These are phyloP conservation scores for Pseudoips prasinana DNA, from an alignment of 2,888 invertebrate genomes.

Conservation along the genomic window DNA sequence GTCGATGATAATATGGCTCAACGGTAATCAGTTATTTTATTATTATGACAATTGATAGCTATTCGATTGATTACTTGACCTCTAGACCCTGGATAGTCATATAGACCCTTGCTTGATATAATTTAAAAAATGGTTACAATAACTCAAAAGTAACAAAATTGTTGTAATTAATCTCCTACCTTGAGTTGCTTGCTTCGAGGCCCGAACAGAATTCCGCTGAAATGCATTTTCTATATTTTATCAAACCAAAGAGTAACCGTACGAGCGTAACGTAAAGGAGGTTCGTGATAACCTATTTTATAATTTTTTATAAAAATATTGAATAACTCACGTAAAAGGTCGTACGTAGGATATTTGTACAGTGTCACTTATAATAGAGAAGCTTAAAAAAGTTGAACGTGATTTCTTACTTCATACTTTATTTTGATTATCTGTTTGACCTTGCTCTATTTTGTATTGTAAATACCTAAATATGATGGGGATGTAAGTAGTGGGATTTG, in stretches of 20 bases:
- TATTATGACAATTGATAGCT: too few relatives aligned
- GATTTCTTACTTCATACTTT: constrained; percentile 12
- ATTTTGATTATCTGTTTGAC: constrained; percentile 25
- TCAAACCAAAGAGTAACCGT: constrained; percentile 29
- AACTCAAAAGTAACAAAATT: too few relatives aligned
- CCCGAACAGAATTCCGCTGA: constrained; percentile 21
- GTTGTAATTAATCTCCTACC: too few relatives aligned
- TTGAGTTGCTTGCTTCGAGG: constrained; percentile 13
- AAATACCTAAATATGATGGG: too few relatives aligned
- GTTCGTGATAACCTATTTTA: constrained; percentile 40
- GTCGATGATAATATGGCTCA: too few relatives aligned
- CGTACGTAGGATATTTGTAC: constrained; percentile 9
- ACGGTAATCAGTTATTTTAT: too few relatives aligned
- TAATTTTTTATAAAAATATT: constrained; percentile 26
- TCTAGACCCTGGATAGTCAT: too few relatives aligned
- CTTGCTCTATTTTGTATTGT: constrained; percentile 23
- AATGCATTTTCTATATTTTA: constrained; percentile 28
- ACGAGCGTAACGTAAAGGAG: constrained; percentile 45
- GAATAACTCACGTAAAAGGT: constrained; percentile 31
- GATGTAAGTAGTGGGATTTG: too few relatives aligned
- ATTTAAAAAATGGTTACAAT: too few relatives aligned
- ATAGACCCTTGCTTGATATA: too few relatives aligned
- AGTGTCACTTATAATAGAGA: constrained; percentile 15
- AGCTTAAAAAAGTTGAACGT: constrained; percentile 31
- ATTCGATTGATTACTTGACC: too few relatives aligned